phyloP scores from a whole-genome alignment of 2,797 vertebrate genomes.

The Pseudochaenichthys georgianus region DNA sequence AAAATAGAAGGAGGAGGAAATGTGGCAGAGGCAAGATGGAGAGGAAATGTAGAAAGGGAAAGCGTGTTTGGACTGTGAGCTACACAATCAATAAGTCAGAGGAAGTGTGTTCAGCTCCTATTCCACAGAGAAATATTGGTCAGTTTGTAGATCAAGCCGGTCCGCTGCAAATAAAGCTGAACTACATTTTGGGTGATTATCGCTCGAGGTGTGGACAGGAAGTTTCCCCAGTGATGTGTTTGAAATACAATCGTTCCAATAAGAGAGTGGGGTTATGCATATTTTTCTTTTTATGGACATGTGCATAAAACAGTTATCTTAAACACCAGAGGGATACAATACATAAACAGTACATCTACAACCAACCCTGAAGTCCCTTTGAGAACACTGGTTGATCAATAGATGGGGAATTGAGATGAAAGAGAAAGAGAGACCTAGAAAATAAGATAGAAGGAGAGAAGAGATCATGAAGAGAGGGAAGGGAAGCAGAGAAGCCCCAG shows the following conservation, averaged over 20 bases:
- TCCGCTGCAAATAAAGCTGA: slow-evolving; percentile 23
- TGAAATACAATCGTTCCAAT: background rate
- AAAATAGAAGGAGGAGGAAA: slow-evolving; percentile 5
- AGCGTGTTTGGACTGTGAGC: slow-evolving; percentile 40
- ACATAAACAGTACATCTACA: background rate
- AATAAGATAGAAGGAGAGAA: slow-evolving; percentile 35
- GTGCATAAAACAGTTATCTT: background rate
- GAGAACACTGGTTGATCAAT: slow-evolving; percentile 33
- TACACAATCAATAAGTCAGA: slow-evolving; percentile 63
- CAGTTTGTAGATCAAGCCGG: slow-evolving; percentile 49
- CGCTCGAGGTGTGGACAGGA: slow-evolving; percentile 1
- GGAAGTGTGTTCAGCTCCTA: slow-evolving; percentile 57
- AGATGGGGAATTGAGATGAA: slow-evolving; percentile 27
- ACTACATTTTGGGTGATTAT: slow-evolving; percentile 28
- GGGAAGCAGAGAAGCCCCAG: slow-evolving; percentile 61
- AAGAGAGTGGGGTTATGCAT: background rate
- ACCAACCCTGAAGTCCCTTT: background rate
- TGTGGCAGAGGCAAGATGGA: background rate
- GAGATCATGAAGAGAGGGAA: slow-evolving; percentile 38
- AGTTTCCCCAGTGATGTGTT: background rate
- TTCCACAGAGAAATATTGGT: slow-evolving; percentile 52
- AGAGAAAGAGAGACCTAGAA: slow-evolving; percentile 24
- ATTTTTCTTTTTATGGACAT: background rate
- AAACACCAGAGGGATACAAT: background rate
- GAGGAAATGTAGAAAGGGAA: slow-evolving; percentile 39